Conservation (phyloP, 2,888 invertebrate genomes). For the Cheilosia soror region DNA sequence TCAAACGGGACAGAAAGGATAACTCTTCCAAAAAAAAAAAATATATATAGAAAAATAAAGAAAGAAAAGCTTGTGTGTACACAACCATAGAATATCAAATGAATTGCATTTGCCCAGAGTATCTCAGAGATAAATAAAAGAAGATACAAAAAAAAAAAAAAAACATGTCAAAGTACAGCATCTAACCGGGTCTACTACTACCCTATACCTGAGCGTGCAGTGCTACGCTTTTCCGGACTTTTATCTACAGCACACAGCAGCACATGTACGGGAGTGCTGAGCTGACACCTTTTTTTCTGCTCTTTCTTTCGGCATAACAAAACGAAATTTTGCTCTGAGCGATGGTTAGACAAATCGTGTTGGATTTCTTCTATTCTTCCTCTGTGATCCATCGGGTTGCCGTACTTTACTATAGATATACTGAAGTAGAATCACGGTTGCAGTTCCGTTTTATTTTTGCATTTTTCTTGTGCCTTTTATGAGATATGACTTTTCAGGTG, state of each 20-base stretch:
- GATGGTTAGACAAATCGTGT: constrained; percentile 57
- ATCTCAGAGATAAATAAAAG: constrained; percentile 55
- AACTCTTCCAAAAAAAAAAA: constrained; percentile 53
- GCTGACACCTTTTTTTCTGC: constrained; percentile 68
- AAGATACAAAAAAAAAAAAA: constrained; percentile 20
- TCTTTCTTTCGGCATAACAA: constrained; percentile 54
- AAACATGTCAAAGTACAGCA: constrained; percentile 51
- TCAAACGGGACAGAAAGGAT: constrained; percentile 61
- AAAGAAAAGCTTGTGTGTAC: constrained; percentile 57
- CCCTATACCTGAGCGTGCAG: constrained; percentile 54
- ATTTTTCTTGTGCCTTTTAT: constrained; percentile 7
- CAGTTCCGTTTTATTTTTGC: constrained; percentile 14
- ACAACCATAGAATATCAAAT: constrained; percentile 71
- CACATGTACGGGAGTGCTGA: constrained; percentile 24
- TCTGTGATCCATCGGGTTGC: constrained; percentile 38
- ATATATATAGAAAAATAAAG: neutral
- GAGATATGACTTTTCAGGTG: constrained; percentile 15
- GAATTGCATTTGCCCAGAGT: constrained; percentile 69
- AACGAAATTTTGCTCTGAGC: constrained; percentile 53
- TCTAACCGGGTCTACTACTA: constrained; percentile 47
- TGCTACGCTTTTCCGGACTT: constrained; percentile 60
- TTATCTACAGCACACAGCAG: constrained; percentile 37
- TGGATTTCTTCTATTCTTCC: constrained; percentile 32
- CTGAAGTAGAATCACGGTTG: constrained; percentile 13
- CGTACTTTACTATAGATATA: constrained; percentile 25